phyloP scores from a whole-genome alignment of 2,113 vertebrate genomes.

The Peromyscus leucopus region DNA sequence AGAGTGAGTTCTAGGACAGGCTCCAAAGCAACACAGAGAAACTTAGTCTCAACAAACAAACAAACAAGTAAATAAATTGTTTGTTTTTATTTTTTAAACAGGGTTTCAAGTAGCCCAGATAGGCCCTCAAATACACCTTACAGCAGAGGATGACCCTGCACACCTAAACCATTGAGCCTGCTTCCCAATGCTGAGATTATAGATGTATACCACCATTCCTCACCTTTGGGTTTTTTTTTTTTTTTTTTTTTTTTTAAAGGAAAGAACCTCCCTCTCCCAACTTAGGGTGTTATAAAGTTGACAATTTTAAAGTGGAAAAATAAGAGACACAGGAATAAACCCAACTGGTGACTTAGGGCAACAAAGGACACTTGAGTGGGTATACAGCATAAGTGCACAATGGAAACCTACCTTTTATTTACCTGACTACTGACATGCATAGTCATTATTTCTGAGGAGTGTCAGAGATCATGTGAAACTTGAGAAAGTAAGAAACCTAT shows the following conservation, averaged over 20 bases:
- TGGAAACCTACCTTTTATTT: slow-evolving; percentile 26
- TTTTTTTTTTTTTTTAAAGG: not conserved
- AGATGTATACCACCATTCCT: not conserved
- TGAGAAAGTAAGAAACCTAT: slow-evolving; percentile 40
- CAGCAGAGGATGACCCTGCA: not conserved
- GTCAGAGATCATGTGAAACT: not conserved
- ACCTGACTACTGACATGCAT: not conserved
- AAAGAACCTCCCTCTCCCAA: not conserved
- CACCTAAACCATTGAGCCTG: not conserved
- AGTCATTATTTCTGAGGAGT: slow-evolving; percentile 55
- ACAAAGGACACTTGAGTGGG: not conserved
- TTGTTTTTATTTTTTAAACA: not conserved
- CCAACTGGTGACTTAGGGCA: not conserved
- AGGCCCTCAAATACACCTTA: not conserved
- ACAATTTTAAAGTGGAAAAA: slow-evolving; percentile 40
- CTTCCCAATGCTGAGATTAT: not conserved
- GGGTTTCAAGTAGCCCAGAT: not conserved
- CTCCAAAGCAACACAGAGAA: not conserved
- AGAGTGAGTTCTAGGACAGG: not conserved
- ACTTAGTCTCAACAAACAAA: not conserved
- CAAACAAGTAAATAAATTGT: not conserved
- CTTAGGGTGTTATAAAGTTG: slow-evolving; percentile 30
- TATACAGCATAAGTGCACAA: not conserved
- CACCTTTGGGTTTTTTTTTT: not conserved
- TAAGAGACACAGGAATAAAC: not conserved